A percentile compares a stretch with the other conserved stretches of the same genome.
These are phyloP conservation scores for Boulengeromyrus knoepffleri DNA, from an alignment of 2,113 vertebrate genomes.

Conservation along the genomic window DNA sequence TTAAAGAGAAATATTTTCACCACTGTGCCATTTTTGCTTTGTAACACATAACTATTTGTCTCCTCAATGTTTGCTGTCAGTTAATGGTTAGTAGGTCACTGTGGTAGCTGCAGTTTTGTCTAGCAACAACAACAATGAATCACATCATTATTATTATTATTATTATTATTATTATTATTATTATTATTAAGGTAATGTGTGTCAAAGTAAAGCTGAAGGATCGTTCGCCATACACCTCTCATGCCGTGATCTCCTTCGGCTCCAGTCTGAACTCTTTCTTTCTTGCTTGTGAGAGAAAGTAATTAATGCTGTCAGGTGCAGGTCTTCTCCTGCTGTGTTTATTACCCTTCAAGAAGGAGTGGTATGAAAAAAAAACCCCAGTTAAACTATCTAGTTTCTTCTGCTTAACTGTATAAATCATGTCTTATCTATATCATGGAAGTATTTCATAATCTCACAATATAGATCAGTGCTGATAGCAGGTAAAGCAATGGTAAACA, in stretches of 20 bases:
- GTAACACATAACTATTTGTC: background rate
- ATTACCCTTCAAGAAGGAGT: background rate
- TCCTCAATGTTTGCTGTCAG: background rate
- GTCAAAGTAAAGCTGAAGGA: background rate
- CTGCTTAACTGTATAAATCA: background rate
- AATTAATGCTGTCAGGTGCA: slow-evolving; percentile 3
- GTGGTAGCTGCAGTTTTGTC: background rate
- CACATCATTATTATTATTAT: background rate
- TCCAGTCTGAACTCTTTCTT: background rate
- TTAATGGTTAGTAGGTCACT: background rate
- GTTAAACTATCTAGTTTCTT: background rate
- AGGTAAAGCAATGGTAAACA: background rate
- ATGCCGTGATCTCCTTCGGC: background rate
- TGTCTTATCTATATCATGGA: background rate
- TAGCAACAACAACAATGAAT: background rate
- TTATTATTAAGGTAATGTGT: background rate
- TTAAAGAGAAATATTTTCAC: background rate
- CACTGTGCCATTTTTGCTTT: background rate
- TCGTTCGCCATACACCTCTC: background rate
- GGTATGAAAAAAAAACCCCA: background rate
- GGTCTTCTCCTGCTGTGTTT: background rate
- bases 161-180: background rate
- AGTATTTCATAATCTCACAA: background rate
- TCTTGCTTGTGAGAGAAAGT: background rate
- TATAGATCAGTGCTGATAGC: background rate